A percentile compares a stretch with the other conserved stretches of the same genome.
phyloP scores from a whole-genome alignment of 2,797 vertebrate species.

The Bucorvus abyssinicus region DNA sequence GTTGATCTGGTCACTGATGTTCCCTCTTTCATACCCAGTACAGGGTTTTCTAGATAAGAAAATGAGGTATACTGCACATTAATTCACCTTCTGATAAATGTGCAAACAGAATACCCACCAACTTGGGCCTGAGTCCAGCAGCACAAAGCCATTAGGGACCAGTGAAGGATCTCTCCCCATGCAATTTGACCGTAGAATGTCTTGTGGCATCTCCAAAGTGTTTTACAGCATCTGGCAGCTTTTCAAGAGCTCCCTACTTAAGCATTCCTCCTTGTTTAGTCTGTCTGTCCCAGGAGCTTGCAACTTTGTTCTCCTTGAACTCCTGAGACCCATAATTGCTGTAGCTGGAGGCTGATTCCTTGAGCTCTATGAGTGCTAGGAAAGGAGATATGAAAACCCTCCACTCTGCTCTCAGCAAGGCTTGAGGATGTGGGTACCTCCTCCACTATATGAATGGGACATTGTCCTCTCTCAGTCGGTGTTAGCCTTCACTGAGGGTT shows the following conservation, averaged over 20 bases:
- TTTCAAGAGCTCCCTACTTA: not conserved
- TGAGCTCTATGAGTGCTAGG: not conserved
- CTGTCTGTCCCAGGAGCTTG: not conserved
- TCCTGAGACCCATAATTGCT: not conserved
- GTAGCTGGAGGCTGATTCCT: not conserved
- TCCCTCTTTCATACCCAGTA: not conserved
- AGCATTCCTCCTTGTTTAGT: not conserved
- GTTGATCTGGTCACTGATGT: not conserved
- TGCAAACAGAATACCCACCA: not conserved
- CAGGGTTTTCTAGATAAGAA: not conserved
- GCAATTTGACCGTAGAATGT: not conserved
- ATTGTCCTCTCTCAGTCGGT: not conserved
- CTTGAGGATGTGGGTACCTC: not conserved
- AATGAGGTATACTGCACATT: not conserved
- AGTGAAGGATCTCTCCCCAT: not conserved
- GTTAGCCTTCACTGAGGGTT: not conserved
- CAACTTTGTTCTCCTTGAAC: not conserved
- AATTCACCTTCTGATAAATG: not conserved
- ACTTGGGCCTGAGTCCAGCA: not conserved
- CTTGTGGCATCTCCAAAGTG: not conserved
- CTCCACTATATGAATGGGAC: not conserved
- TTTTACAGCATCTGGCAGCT: not conserved
- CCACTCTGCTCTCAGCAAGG: not conserved
- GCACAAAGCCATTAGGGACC: not conserved
- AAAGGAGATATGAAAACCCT: not conserved